A percentile compares a stretch with the other conserved stretches of the same genome.
phyloP scores from a whole-genome alignment of 2,888 invertebrate genomes.

The Neria commutata region DNA sequence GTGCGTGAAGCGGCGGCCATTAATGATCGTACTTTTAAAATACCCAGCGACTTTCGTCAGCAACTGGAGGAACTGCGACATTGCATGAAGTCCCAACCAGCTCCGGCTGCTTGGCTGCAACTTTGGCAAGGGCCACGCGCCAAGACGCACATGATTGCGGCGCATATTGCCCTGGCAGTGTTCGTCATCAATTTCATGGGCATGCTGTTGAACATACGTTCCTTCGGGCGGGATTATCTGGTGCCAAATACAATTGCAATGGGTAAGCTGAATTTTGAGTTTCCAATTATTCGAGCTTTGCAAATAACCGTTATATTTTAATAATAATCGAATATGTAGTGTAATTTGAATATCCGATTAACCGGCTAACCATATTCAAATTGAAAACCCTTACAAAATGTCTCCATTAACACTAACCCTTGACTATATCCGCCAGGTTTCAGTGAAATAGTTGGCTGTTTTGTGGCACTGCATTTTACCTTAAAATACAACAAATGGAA shows the following conservation, averaged over 20 bases:
- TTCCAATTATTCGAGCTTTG: constrained; percentile 6
- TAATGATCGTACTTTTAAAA: constrained; percentile 55
- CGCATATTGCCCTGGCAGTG: constrained; percentile 58
- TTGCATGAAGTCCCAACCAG: constrained; percentile 43
- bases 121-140: constrained; percentile 56
- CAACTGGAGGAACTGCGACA: constrained; percentile 51
- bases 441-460: constrained; percentile 61
- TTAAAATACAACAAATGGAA: constrained; percentile 58
- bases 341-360: no score
- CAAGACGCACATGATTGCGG: constrained; percentile 54
- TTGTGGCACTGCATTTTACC: constrained; percentile 58
- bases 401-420: no score
- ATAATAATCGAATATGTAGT: no score
- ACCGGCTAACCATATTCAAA: no score
- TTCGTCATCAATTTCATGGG: constrained; percentile 62
- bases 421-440: constrained; percentile 55
- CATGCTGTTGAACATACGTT: constrained; percentile 61
- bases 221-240: constrained; percentile 60
- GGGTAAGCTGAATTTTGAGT: constrained; percentile 45
- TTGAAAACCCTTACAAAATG: no score
- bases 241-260: constrained; percentile 60
- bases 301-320: no score
- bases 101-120: constrained; percentile 52
- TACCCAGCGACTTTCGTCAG: constrained; percentile 53
- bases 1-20: constrained; percentile 55